Conservation (phyloP, 2,113 vertebrate species). For the Tragelaphus scriptus region DNA sequence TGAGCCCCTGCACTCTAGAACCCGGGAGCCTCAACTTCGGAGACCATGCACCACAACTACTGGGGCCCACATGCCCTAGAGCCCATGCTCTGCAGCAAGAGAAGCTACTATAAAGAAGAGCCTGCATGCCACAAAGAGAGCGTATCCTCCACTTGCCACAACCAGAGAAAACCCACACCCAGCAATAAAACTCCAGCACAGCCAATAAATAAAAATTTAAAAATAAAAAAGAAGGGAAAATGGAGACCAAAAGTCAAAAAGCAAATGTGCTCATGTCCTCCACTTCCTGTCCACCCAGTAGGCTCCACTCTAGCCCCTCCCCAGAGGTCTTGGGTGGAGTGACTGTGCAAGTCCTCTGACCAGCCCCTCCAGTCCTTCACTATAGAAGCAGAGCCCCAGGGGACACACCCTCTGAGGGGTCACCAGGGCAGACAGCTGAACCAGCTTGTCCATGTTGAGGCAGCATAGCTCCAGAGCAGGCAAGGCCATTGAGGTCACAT, state of each 20-base stretch:
- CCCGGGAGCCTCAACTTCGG: background rate
- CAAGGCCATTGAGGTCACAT: background rate
- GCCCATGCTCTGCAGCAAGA: background rate
- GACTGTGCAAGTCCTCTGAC: background rate
- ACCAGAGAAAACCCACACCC: background rate
- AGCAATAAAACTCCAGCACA: background rate
- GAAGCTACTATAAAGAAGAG: background rate
- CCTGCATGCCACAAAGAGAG: background rate
- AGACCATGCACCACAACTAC: background rate
- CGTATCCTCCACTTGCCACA: background rate
- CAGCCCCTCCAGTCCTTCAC: background rate
- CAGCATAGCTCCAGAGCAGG: background rate
- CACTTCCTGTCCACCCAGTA: background rate
- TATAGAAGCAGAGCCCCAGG: background rate
- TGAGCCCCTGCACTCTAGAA: background rate
- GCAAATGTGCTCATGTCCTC: background rate
- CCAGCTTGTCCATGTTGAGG: background rate
- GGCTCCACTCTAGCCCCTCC: background rate
- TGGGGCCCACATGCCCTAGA: rapidly evolving
- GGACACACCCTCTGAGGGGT: background rate
- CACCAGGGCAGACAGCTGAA: background rate
- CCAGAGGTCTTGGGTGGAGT: background rate
- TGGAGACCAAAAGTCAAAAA: background rate
- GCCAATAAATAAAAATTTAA: background rate
- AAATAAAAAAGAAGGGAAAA: background rate